These are phyloP conservation scores for Seira musarum DNA, from an alignment of 2,888 invertebrate species.

Conservation along the genomic window DNA sequence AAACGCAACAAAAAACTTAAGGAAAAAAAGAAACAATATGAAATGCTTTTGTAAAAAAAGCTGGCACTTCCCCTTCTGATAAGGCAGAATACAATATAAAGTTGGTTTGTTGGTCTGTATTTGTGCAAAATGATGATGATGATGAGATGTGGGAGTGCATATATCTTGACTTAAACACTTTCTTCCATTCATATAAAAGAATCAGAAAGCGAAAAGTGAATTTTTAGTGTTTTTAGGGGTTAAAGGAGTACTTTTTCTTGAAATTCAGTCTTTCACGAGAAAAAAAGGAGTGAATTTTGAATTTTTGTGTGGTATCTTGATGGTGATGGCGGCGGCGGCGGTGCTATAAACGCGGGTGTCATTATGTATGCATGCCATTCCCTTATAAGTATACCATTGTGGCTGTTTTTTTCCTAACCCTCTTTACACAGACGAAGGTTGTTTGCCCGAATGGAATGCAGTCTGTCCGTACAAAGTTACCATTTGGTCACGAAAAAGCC, in stretches of 20 bases:
- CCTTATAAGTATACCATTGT: not conserved
- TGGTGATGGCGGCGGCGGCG: not conserved
- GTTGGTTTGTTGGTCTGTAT: not conserved
- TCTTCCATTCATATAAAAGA: not conserved
- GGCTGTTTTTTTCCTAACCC: slow-evolving; percentile 2
- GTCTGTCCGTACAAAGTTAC: slow-evolving; percentile 18
- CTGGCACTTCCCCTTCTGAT: not conserved
- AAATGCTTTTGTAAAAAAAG: slow-evolving; percentile 5
- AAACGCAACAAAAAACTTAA: not conserved
- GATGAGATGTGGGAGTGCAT: slow-evolving; percentile 2
- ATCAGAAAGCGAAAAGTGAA: not conserved
- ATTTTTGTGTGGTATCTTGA: not conserved
- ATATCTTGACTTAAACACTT: not conserved
- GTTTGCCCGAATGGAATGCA: not conserved
- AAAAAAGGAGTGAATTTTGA: not conserved
- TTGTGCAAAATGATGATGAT: no score
- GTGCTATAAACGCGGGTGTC: not conserved
- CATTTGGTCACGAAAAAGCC: slow-evolving; percentile 52
- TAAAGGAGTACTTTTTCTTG: not conserved
- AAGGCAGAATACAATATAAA: not conserved
- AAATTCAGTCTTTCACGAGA: not conserved
- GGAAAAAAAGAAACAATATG: not conserved
- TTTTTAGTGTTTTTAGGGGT: not conserved
- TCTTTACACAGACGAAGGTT: not conserved
- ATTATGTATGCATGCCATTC: slow-evolving; percentile 34